These are phyloP conservation scores for Myripristis murdjan DNA, from an alignment of 2,797 vertebrate genomes.

Conservation along the genomic window DNA sequence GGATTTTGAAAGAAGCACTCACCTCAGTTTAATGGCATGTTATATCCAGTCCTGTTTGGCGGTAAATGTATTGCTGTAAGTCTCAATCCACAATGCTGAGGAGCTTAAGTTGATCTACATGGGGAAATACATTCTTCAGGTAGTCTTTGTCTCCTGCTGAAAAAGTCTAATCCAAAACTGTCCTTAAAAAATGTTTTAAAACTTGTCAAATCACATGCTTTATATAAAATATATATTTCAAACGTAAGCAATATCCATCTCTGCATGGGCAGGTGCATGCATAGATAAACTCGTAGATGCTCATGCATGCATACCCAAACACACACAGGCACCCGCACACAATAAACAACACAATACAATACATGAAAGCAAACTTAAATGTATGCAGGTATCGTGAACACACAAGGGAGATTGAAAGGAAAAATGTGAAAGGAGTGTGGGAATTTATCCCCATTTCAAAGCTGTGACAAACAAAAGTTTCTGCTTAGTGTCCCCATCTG, in stretches of 20 bases:
- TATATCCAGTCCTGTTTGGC: constrained; percentile 30
- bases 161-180: constrained; percentile 48
- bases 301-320: constrained; percentile 40
- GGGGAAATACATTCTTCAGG: constrained; percentile 23
- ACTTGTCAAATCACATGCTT: constrained; percentile 26
- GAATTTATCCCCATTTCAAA: constrained; percentile 53
- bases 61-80: constrained; percentile 38
- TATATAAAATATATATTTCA: constrained; percentile 30
- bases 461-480: constrained; percentile 59
- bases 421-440: constrained; percentile 40
- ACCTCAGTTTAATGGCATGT: neutral
- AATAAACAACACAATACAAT: constrained; percentile 33
- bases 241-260: constrained; percentile 7
- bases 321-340: constrained; percentile 12
- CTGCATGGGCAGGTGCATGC: constrained; percentile 27
- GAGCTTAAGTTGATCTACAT: constrained; percentile 48
- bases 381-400: constrained; percentile 52
- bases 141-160: constrained; percentile 40
- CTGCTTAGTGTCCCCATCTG: constrained; percentile 54
- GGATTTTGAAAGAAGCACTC: constrained; percentile 38
- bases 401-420: constrained; percentile 27
- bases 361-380: constrained; percentile 45
- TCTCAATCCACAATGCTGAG: constrained; percentile 49
- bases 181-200: constrained; percentile 19
- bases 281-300: too few species aligned